Evolutionary conservation across 2,888 invertebrate genomes (phyloP), one percentile per base, ranked within the genome.

Genomic region (Hemicrepidius hirtus): DNA sequence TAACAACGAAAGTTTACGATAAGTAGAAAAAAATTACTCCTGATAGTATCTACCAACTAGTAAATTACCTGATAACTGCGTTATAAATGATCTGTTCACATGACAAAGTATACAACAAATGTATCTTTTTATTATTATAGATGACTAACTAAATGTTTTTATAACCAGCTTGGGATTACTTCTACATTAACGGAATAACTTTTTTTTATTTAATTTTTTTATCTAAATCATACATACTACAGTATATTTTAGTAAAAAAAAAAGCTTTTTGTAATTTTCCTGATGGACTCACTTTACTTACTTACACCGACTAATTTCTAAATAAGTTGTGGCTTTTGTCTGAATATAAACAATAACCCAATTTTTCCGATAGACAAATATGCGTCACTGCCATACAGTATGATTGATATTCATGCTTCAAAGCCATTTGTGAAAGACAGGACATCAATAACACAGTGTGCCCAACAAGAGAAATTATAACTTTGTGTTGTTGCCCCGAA

Each of bases 21-120:
- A 70, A 70, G 64, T 70, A 70, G 65, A 65, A 70, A 64, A 70
- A 70, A 70, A 70, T 70, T 70, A 40, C 65, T 63, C 53, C 46
- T 69, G 76, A 76, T 76, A 76, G 49, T 60, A 76, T 77, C 73
- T 62, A 63, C 70, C 62, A 68, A 73, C 76, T 65, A 62, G 74
- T 74, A 82, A 83, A 83, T 82, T 82, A 81, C 78, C 79, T 80
- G 84, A 82, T 82, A 84, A 83, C 82, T 81, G 79, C 81, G 78
- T 83, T 82, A 82, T 84, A 83, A 84, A 84, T 84, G 84, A 81
- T 80, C 79, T 75, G 77, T 81, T 83, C 81, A 78, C 84, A 84
- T 84, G 84, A 82, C 81, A 77, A 76, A 78, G 37, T 78, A 80
- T 80, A 81, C 71, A 60, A 63, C 49, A 64, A 65, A 65, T 65